Evolutionary conservation across 2,888 invertebrate genomes (phyloP).

Genomic region (Drosophila dives): DNA sequence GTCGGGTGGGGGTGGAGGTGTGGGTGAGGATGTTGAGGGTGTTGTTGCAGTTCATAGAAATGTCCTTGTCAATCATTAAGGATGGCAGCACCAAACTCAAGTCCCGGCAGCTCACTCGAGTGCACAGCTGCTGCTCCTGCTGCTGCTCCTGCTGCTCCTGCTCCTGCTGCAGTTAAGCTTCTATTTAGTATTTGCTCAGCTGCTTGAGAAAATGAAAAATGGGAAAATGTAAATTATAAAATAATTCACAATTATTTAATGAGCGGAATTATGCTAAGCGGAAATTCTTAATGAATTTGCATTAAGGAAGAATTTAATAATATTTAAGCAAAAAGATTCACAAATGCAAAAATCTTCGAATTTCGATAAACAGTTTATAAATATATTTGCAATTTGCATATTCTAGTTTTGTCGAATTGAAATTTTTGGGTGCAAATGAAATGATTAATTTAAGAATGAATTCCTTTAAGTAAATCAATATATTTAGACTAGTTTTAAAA

Average conservation of each 20-base stretch:
- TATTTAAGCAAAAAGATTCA: background rate
- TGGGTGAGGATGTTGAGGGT: background rate
- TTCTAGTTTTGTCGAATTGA: background rate
- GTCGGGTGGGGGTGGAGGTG: background rate
- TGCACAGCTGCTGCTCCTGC: slow-evolving; percentile 22
- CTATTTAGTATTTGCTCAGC: background rate
- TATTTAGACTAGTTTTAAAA: background rate
- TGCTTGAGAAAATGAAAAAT: background rate
- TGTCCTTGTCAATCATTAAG: slow-evolving; percentile 17
- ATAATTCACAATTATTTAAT: background rate
- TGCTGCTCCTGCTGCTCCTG: background rate
- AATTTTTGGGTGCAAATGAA: background rate
- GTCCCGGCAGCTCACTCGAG: slow-evolving; percentile 24
- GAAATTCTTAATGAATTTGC: background rate
- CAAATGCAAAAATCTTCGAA: background rate
- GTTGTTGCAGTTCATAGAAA: slow-evolving; percentile 22
- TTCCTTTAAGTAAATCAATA: background rate
- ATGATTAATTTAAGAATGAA: background rate
- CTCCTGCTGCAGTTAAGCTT: background rate
- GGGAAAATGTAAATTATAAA: background rate
- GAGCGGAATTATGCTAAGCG: background rate
- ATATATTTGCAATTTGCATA: background rate
- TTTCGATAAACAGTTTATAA: background rate
- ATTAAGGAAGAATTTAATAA: background rate
- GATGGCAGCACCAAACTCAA: slow-evolving; percentile 15